A percentile compares a stretch with the other conserved stretches of the same genome.
Evolutionary conservation across 2,113 vertebrate species (phyloP).

Genomic region (Oxyruncus cristatus): DNA sequence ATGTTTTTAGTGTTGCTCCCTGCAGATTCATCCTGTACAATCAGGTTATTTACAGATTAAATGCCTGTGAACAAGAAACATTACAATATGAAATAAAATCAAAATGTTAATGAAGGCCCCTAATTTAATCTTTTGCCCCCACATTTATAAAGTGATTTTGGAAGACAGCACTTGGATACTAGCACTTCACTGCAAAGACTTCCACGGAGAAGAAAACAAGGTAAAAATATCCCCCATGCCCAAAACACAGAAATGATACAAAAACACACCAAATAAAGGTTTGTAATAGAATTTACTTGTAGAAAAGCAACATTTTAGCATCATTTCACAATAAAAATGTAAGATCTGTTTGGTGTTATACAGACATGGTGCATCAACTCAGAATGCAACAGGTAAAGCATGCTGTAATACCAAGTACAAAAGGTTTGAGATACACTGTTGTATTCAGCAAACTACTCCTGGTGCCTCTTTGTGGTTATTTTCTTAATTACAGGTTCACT

Average conservation of each 20-base stretch:
- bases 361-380: not conserved
- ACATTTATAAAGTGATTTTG: not conserved
- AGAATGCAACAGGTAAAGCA: not conserved
- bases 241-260: not conserved
- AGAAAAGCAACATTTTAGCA: not conserved
- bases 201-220: not conserved
- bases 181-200: not conserved
- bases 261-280: not conserved
- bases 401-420: not conserved
- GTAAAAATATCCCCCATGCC: accelerated
- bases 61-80: not conserved
- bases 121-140: not conserved
- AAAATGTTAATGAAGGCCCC: not conserved
- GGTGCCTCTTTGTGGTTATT: not conserved
- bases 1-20: not conserved
- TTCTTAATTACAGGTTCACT: not conserved
- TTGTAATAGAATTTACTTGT: conserved; percentile 20
- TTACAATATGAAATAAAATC: not conserved
- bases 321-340: not conserved
- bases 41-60: not conserved
- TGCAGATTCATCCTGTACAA: not conserved
- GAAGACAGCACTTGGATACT: not conserved
- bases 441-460: not conserved
- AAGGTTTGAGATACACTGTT: not conserved
- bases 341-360: not conserved